Conservation (phyloP, 2,113 vertebrate species). For the Engystomops pustulosus region DNA sequence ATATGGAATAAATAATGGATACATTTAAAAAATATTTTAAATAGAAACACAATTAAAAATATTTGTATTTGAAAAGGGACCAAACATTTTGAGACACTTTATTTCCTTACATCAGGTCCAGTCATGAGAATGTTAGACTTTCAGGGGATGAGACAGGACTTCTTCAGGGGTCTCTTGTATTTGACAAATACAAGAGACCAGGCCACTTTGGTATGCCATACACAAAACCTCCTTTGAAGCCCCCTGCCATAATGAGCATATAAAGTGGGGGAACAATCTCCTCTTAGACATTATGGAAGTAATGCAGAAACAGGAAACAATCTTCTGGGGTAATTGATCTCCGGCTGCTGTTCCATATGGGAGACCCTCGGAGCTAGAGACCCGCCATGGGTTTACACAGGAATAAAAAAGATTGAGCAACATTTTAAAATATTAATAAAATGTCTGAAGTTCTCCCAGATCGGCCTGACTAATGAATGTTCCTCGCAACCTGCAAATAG, state of each 20-base stretch:
- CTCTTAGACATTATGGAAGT: not conserved
- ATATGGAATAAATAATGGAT: too few species aligned
- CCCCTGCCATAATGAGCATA: not conserved
- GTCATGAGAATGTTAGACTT: too few species aligned
- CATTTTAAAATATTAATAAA: constrained; percentile 19
- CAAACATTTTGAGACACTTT: too few species aligned
- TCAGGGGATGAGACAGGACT: too few species aligned
- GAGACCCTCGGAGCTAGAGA: not conserved
- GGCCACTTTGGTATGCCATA: too few species aligned
- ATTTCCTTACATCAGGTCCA: too few species aligned
- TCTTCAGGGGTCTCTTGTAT: too few species aligned
- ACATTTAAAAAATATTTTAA: too few species aligned
- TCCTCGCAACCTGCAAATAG: constrained; percentile 21
- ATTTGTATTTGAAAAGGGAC: too few species aligned
- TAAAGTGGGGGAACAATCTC: not conserved
- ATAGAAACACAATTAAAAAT: too few species aligned
- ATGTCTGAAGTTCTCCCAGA: constrained; percentile 20
- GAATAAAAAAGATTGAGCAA: not conserved
- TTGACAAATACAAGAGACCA: too few species aligned
- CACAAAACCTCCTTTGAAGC: not conserved
- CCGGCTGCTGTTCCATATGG: not conserved
- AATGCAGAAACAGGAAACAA: constrained; percentile 6
- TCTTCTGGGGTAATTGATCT: constrained; percentile 35
- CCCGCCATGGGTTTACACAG: not conserved
- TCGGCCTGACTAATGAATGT: not conserved